Base-by-base conservation (phyloP, 2,797 vertebrate genomes). In the Schizopygopsis pylzovi region DNA sequence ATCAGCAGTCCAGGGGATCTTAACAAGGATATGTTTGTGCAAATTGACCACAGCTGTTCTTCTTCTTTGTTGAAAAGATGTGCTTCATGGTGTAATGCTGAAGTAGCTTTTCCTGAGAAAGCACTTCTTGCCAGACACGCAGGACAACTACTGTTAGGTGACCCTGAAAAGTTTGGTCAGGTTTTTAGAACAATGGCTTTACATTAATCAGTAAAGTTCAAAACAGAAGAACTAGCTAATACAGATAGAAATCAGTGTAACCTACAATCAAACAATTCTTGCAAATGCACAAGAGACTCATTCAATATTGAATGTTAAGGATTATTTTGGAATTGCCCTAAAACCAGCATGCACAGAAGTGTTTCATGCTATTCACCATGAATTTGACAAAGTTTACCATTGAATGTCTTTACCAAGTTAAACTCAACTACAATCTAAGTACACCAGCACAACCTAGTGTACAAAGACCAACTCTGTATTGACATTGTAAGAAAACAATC, bases 401-500 rank as follows among this genome's bases (percentile, higher is more conserved):
- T 25, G 22, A 41, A n/a, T 43, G 43, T 43, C 37, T 22, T 39
- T 18, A 37, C 5, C 5, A 54, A 47, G 41, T 16, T 15, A 0
- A 8, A 65, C 43, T 68, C 11, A 81, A 52, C 28, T 22, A 10
- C 25, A 37, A 67, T 59, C 37, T 33, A 79, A 45, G n/a, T 11
- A 47, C 65, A 79, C 71, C 65, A 85, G 83, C 83, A 70, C 83
- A 85, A 70, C 76, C 83, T 79, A 71, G 76, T 71, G 83, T 56
- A 47, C 49, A 79, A 37, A 71, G 16, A 79, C 18, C 16, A 65
- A 33, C 61, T 22, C 15, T 12, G 8, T 20, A 18, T 39, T 39
- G 33, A 6, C 33, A 39, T 15, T 12, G 70, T n/a, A n/a, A 22
- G 37, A 70, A 41, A 20, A 11, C 41, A 22, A 70, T 41, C 67